These are phyloP conservation scores for Eulemur albifrons DNA, from an alignment of 2,797 vertebrate species.

Conservation along the genomic window DNA sequence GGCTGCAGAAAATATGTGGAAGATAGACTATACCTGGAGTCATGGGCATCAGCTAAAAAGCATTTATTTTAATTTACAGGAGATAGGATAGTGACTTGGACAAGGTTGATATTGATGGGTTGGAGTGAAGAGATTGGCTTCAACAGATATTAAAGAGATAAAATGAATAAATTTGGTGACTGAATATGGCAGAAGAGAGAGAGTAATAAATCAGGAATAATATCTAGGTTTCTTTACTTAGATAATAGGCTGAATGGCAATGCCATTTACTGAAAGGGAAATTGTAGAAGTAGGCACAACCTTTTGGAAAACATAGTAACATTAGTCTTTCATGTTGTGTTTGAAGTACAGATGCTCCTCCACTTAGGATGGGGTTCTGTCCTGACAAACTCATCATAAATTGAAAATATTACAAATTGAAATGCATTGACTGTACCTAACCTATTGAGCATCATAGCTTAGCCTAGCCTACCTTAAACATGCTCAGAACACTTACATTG, in stretches of 20 bases:
- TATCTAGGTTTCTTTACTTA: neutral
- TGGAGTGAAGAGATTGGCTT: neutral
- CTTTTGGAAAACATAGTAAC: neutral
- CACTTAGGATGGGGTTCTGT: neutral
- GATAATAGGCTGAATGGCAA: neutral
- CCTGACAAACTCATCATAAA: neutral
- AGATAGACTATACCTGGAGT: neutral
- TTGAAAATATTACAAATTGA: neutral
- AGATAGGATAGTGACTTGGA: neutral
- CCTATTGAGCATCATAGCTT: neutral
- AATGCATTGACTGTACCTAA: neutral
- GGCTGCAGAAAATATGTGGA: neutral
- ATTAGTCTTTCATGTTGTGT: neutral
- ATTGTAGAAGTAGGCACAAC: neutral
- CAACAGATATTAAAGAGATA: neutral
- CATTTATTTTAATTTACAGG: neutral
- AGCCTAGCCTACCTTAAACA: neutral
- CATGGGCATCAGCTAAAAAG: neutral
- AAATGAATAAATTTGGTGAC: neutral
- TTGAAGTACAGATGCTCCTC: neutral
- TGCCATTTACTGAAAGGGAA: neutral
- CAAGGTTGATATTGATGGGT: neutral
- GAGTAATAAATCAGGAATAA: neutral
- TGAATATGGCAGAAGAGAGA: neutral
- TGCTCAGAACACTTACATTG: neutral